These are phyloP conservation scores for Coremacera marginata DNA, from an alignment of 2,888 invertebrate genomes.

Conservation along the genomic window DNA sequence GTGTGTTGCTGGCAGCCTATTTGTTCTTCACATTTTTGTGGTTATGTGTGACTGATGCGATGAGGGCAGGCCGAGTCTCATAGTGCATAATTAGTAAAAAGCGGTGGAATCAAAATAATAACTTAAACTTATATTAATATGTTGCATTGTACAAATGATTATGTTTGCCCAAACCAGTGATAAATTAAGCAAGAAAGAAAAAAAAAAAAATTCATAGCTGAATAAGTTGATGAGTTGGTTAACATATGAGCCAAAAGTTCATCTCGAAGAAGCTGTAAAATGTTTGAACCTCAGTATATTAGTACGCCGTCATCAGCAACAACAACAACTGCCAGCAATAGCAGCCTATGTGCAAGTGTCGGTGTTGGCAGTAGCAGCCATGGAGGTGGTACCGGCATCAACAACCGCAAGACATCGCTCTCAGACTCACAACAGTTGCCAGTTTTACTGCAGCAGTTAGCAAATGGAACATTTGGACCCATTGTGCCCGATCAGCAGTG, in stretches of 20 bases:
- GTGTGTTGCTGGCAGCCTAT: not conserved
- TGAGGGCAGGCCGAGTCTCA: not conserved
- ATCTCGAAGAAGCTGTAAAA: conserved; percentile 30
- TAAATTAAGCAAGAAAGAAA: not conserved
- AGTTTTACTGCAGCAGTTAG: conserved; percentile 48
- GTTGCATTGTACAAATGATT: not conserved
- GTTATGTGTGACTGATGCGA: conserved; percentile 35
- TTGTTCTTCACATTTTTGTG: conserved; percentile 28
- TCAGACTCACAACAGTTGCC: conserved; percentile 51
- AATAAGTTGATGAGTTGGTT: not conserved
- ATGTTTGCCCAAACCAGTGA: not conserved
- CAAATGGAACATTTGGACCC: conserved; percentile 49
- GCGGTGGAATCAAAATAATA: not conserved
- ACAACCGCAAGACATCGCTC: conserved; percentile 54
- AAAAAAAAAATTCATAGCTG: not conserved
- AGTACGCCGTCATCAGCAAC: conserved; percentile 37
- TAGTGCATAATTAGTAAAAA: not conserved
- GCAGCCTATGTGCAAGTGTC: conserved; percentile 20
- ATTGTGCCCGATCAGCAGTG: conserved; percentile 53
- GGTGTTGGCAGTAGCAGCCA: conserved; percentile 30
- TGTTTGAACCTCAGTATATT: conserved; percentile 53
- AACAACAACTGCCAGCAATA: conserved; percentile 4
- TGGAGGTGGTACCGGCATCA: conserved; percentile 32
- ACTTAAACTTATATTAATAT: conserved; percentile 1
- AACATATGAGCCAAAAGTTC: not conserved